phyloP scores from a whole-genome alignment of 2,797 vertebrate species.

The Xenentodon cancila region DNA sequence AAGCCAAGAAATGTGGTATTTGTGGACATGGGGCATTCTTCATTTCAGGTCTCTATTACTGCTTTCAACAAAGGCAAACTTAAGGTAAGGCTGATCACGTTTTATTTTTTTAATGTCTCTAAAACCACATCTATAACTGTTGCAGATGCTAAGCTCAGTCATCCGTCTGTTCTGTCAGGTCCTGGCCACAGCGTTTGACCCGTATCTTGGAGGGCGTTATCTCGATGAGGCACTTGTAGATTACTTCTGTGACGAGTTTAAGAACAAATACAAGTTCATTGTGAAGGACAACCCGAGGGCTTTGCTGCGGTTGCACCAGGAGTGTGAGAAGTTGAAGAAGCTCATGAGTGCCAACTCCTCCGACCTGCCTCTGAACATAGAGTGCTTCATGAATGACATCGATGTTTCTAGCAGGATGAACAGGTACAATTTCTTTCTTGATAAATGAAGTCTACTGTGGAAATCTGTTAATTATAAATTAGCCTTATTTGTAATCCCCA shows the following conservation, averaged over 20 bases:
- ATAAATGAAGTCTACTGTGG: background rate
- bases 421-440: constrained; percentile 74
- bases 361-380: constrained; percentile 95
- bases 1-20: constrained; percentile 96
- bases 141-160: constrained; percentile 5
- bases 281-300: constrained; percentile 93
- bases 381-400: constrained; percentile 99
- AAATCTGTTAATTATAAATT: background rate
- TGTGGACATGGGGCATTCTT: constrained; percentile 97
- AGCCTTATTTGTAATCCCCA: constrained; percentile 53
- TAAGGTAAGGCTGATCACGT: constrained; percentile 81
- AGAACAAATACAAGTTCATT: constrained; percentile 93
- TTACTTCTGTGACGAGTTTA: constrained; percentile 95
- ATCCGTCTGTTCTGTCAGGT: constrained; percentile 79
- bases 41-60: constrained; percentile 93
- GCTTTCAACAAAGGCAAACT: constrained; percentile 98
- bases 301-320: constrained; percentile 91
- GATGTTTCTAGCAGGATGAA: constrained; percentile 96
- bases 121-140: background rate
- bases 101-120: constrained; percentile 2
- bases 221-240: constrained; percentile 93
- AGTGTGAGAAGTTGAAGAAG: constrained; percentile 97
- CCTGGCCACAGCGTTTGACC: constrained; percentile 91
- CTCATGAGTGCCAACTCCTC: constrained; percentile 98
- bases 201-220: constrained; percentile 90